Percentiles rank a stretch among this genome's conserved stretches.
Evolutionary conservation across 2,797 vertebrate genomes (phyloP).

Genomic region (Zalophus californianus): DNA sequence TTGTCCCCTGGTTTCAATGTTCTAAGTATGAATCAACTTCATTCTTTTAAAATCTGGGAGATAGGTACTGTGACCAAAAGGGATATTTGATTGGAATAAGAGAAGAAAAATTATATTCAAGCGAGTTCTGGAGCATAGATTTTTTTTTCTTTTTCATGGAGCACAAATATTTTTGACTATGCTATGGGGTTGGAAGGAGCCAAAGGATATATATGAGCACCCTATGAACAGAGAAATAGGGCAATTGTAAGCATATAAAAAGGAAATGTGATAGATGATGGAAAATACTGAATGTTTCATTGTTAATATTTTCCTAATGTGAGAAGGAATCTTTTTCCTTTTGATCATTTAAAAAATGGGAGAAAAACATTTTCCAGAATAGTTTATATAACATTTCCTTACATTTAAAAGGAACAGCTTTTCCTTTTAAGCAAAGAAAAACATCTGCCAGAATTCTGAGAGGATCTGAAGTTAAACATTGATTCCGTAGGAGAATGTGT

Average conservation of each 20-base stretch:
- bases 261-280: neutral
- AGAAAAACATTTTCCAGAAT: neutral
- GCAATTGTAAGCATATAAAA: neutral
- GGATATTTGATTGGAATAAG: neutral
- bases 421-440: neutral
- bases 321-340: neutral
- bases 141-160: neutral
- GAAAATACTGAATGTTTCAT: neutral
- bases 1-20: neutral
- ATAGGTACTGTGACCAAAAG: neutral
- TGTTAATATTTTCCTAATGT: neutral
- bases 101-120: neutral
- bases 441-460: neutral
- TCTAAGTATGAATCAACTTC: neutral
- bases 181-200: neutral
- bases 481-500: neutral
- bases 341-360: neutral
- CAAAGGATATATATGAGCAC: rapidly evolving
- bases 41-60: neutral
- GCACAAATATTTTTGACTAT: neutral
- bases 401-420: neutral
- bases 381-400: neutral
- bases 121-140: neutral
- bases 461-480: neutral
- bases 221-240: neutral